Percentiles rank a stretch among this genome's conserved stretches.
phyloP scores from a whole-genome alignment of 92 coral and sea anemone species.

The Chrysogorgia sp. region DNA sequence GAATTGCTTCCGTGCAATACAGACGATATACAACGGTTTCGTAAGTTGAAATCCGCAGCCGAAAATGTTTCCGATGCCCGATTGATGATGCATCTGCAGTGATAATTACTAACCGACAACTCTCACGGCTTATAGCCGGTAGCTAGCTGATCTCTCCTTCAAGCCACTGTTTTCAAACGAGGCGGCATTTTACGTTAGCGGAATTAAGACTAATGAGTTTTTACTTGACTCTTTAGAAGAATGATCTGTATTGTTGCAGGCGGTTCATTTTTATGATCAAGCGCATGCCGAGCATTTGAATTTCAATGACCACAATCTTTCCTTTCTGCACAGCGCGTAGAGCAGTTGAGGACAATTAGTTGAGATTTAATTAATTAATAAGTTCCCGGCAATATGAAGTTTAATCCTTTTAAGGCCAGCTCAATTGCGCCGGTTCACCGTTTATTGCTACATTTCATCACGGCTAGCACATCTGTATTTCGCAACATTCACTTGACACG shows the following conservation, averaged over 20 bases:
- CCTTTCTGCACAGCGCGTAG: neutral
- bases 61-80: too few species aligned
- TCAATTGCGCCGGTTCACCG: neutral
- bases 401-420: conserved; percentile 41
- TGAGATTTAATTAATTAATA: conserved; percentile 45
- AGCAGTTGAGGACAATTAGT: conserved; percentile 26
- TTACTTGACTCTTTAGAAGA: neutral
- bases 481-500: neutral
- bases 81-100: too few species aligned
- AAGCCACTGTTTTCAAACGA: too few species aligned
- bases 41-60: too few species aligned
- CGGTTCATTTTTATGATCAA: neutral
- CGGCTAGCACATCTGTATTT: neutral
- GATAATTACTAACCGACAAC: too few species aligned
- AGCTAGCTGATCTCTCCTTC: too few species aligned
- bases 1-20: too few species aligned
- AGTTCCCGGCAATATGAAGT: conserved; percentile 14
- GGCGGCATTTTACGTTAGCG: too few species aligned
- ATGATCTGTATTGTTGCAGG: neutral
- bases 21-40: too few species aligned
- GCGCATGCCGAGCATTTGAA: neutral
- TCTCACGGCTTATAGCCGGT: too few species aligned
- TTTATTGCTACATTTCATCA: neutral
- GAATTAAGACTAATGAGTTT: conserved; percentile 6
- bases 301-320: conserved; percentile 4